These are phyloP conservation scores for Eustalomyia histrio DNA, from an alignment of 2,888 invertebrate genomes.

Conservation along the genomic window DNA sequence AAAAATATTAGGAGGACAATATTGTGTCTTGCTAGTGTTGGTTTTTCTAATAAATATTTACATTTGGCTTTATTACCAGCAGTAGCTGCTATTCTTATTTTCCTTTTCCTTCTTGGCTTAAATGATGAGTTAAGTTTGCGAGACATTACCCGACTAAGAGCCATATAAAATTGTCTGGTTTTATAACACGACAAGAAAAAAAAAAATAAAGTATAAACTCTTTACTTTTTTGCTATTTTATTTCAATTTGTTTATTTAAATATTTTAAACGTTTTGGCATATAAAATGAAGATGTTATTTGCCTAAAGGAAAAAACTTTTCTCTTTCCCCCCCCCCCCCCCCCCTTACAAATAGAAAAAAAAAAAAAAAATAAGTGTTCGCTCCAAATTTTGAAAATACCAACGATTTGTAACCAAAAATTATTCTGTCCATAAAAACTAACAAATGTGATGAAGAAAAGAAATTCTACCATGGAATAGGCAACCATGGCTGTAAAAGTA, in stretches of 20 bases:
- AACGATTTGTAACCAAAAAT: slow-evolving; percentile 62
- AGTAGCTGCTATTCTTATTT: no score
- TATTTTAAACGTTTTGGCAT: slow-evolving; percentile 71
- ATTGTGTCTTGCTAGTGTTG: slow-evolving; percentile 4
- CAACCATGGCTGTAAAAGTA: slow-evolving; percentile 7
- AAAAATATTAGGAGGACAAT: slow-evolving; percentile 19
- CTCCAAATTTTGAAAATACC: slow-evolving; percentile 57
- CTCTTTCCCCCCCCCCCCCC: no score
- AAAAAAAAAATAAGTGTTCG: slow-evolving; percentile 43
- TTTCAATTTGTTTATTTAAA: slow-evolving; percentile 77
- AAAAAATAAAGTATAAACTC: slow-evolving; percentile 3
- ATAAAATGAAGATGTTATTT: slow-evolving; percentile 42
- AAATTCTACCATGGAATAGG: slow-evolving; percentile 13
- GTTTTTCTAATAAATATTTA: slow-evolving; percentile 61
- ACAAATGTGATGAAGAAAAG: slow-evolving; percentile 3
- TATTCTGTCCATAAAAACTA: slow-evolving; percentile 57
- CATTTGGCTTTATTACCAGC: slow-evolving; percentile 51
- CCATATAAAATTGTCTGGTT: slow-evolving; percentile 53
- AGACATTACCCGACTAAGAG: slow-evolving; percentile 33
- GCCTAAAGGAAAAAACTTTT: slow-evolving; percentile 32
- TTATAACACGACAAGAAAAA: not conserved
- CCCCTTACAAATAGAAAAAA: not conserved
- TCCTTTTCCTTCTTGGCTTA: not conserved
- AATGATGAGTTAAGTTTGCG: slow-evolving; percentile 1
- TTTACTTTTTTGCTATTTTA: slow-evolving; percentile 58